A percentile compares a stretch with the other conserved stretches of the same genome.
These are phyloP conservation scores for Aphidius colemani DNA, from an alignment of 2,888 invertebrate species.

Conservation along the genomic window DNA sequence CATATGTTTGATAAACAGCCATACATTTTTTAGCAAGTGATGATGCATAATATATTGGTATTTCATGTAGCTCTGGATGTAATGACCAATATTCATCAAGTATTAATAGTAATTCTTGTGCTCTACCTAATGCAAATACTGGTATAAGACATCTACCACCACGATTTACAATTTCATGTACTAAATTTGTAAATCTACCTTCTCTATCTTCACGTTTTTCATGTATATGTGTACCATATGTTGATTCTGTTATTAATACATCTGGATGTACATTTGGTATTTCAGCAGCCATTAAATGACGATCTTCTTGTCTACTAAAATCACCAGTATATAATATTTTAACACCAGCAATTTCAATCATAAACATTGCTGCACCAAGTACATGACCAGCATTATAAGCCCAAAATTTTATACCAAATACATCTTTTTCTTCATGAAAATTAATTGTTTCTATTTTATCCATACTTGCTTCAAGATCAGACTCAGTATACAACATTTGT, in stretches of 20 bases:
- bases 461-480: constrained; percentile 96
- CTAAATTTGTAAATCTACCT: constrained; percentile 87
- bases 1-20: constrained; percentile 99
- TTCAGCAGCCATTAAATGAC: constrained; percentile 99
- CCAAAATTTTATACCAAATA: constrained; percentile 96
- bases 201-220: constrained; percentile 98
- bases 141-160: constrained; percentile 99
- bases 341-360: constrained; percentile 99
- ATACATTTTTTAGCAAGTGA: constrained; percentile 99
- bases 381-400: constrained; percentile 99
- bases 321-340: constrained; percentile 95
- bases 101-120: constrained; percentile 93
- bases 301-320: constrained; percentile 97
- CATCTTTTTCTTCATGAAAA: constrained; percentile 97
- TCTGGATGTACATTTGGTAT: constrained; percentile 96
- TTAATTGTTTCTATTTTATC: constrained; percentile 98
- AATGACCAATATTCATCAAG: constrained; percentile 97
- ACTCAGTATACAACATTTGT: constrained; percentile 96
- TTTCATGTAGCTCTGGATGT: constrained; percentile 96
- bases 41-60: constrained; percentile 99
- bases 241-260: constrained; percentile 96
- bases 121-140: constrained; percentile 96
- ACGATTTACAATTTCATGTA: constrained; percentile 93
- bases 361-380: constrained; percentile 99
- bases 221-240: constrained; percentile 99